Evolutionary conservation across 2,113 vertebrate genomes (phyloP).

Genomic region (Aptenodytes forsteri): DNA sequence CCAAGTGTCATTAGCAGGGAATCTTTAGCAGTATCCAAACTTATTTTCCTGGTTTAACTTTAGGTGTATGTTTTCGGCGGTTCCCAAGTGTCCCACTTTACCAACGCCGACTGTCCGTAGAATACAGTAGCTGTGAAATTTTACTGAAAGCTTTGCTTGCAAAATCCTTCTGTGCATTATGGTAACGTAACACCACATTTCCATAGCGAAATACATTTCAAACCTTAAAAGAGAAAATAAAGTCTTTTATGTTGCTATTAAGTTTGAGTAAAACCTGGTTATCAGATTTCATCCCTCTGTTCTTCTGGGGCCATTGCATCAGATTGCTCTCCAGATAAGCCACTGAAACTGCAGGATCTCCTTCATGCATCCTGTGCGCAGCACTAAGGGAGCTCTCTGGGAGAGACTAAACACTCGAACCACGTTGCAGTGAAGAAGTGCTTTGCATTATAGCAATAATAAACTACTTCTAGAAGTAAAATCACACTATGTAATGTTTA

Average conservation of each 20-base stretch:
- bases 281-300: conserved; percentile 54
- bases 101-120: background rate
- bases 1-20: background rate
- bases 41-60: background rate
- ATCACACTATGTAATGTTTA: conserved; percentile 13
- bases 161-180: background rate
- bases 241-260: conserved; percentile 59
- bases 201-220: conserved; percentile 6
- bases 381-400: background rate
- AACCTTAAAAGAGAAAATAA: conserved; percentile 48
- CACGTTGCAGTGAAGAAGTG: background rate
- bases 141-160: conserved; percentile 30
- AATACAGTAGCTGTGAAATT: conserved; percentile 33
- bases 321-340: conserved; percentile 59
- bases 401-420: background rate
- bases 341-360: background rate
- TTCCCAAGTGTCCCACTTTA: background rate
- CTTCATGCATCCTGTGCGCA: background rate
- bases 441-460: conserved; percentile 18
- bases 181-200: conserved; percentile 47
- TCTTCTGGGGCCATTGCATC: conserved; percentile 20
- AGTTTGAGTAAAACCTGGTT: conserved; percentile 20
- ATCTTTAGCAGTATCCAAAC: background rate
- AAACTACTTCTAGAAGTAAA: background rate
- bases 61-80: background rate